A percentile compares a stretch with the other conserved stretches of the same genome.
These are phyloP conservation scores for Seriola aureovittata DNA, from an alignment of 2,113 vertebrate genomes.

Conservation along the genomic window DNA sequence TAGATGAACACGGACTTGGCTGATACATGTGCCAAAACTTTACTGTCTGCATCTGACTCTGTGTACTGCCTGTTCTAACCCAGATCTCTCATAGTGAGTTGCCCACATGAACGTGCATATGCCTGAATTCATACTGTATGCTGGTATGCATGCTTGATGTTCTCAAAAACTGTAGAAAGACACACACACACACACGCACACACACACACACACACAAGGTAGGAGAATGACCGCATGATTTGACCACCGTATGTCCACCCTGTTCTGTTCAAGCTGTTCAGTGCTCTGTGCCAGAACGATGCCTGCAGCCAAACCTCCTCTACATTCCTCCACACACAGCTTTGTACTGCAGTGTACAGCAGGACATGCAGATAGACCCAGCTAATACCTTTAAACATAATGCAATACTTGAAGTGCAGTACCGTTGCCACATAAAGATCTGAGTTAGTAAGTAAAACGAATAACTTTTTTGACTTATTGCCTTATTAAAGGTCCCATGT, in stretches of 20 bases:
- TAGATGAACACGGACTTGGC: too few species aligned
- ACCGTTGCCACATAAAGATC: neutral
- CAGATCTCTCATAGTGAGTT: too few species aligned
- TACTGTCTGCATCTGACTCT: neutral
- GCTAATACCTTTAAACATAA: neutral
- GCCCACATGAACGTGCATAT: conserved; percentile 7
- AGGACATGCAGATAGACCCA: neutral
- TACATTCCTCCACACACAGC: conserved; percentile 44
- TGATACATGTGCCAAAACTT: neutral
- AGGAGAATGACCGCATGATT: conserved; percentile 38
- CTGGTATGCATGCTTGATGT: neutral
- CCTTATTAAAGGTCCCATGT: neutral
- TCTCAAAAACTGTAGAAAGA: conserved; percentile 10
- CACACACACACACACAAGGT: neutral
- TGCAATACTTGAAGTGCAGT: neutral
- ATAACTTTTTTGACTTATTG: neutral
- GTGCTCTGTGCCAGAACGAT: conserved; percentile 46
- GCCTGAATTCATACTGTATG: neutral
- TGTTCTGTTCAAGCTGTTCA: conserved; percentile 62
- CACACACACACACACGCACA: neutral
- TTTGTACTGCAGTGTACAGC: conserved; percentile 26
- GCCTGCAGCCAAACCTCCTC: conserved; percentile 51
- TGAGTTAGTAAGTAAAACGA: neutral
- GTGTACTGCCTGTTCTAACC: neutral
- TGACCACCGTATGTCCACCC: conserved; percentile 63